Evolutionary conservation across 2,888 invertebrate species (phyloP).

Genomic region (Erannis defoliaria): DNA sequence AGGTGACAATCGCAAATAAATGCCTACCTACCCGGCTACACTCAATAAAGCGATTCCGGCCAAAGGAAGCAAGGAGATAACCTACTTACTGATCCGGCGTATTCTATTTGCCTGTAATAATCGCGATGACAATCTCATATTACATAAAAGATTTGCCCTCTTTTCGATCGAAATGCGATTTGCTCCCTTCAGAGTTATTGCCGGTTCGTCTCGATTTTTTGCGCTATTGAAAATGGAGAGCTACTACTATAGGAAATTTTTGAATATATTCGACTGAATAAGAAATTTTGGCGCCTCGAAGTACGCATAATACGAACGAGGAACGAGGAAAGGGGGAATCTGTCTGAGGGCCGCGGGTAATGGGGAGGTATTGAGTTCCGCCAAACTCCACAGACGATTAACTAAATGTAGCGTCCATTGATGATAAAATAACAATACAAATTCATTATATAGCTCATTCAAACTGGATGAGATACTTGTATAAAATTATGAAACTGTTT

Average conservation of each 20-base stretch:
- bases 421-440: conserved; percentile 33
- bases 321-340: conserved; percentile 47
- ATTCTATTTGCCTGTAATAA: conserved; percentile 87
- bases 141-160: conserved; percentile 87
- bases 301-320: conserved; percentile 69
- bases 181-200: conserved; percentile 83
- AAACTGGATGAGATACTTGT: neutral
- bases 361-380: conserved; percentile 41
- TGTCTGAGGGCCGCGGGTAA: conserved; percentile 53
- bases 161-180: conserved; percentile 85
- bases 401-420: conserved; percentile 45
- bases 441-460: conserved; percentile 5
- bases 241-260: conserved; percentile 76
- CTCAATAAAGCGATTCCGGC: conserved; percentile 82
- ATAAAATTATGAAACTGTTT: neutral
- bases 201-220: conserved; percentile 80
- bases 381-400: conserved; percentile 48
- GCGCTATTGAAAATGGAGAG: conserved; percentile 78
- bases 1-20: conserved; percentile 61
- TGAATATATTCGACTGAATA: conserved; percentile 83
- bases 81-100: conserved; percentile 85
- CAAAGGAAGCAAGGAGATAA: conserved; percentile 84
- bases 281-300: conserved; percentile 75
- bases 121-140: conserved; percentile 87
- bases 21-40: conserved; percentile 64